phyloP scores from a whole-genome alignment of 2,797 vertebrate species.

The Rhinatrema bivittatum region DNA sequence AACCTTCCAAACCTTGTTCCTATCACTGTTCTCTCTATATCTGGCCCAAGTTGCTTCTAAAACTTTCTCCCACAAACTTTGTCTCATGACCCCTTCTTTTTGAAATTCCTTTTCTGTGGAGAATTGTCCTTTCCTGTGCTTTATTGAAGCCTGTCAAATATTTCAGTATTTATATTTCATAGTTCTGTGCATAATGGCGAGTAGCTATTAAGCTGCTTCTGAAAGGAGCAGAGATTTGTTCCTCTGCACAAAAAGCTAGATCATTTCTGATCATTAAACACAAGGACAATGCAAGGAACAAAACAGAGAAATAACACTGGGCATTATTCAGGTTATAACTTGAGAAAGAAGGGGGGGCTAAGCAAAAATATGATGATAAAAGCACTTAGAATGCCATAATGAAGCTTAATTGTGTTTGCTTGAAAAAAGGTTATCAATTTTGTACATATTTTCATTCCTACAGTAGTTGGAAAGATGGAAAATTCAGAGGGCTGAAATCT shows the following conservation, averaged over 20 bases:
- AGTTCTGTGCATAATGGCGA: constrained; percentile 8
- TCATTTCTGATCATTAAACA: constrained; percentile 41
- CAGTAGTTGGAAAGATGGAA: constrained; percentile 51
- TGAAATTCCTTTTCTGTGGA: not conserved
- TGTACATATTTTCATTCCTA: constrained; percentile 51
- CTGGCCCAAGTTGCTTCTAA: too few species aligned
- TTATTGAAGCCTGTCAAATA: constrained; percentile 1
- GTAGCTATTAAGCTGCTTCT: constrained; percentile 15
- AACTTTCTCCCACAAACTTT: too few species aligned
- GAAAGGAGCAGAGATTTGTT: constrained; percentile 14
- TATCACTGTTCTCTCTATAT: too few species aligned
- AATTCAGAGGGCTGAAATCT: constrained; percentile 34
- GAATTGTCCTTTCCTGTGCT: not conserved
- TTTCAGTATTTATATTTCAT: too few species aligned
- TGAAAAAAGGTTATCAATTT: constrained; percentile 48
- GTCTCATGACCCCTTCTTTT: too few species aligned
- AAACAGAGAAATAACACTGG: constrained; percentile 26
- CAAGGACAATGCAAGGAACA: constrained; percentile 30
- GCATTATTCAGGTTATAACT: constrained; percentile 13
- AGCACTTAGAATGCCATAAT: constrained; percentile 38
- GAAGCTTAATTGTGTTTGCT: constrained; percentile 53
- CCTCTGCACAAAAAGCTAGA: constrained; percentile 15
- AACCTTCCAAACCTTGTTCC: too few species aligned
- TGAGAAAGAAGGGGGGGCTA: constrained; percentile 17
- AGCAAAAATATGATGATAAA: constrained; percentile 14